Conservation (phyloP, 2,888 invertebrate genomes). For the Ceriagrion tenellum region DNA sequence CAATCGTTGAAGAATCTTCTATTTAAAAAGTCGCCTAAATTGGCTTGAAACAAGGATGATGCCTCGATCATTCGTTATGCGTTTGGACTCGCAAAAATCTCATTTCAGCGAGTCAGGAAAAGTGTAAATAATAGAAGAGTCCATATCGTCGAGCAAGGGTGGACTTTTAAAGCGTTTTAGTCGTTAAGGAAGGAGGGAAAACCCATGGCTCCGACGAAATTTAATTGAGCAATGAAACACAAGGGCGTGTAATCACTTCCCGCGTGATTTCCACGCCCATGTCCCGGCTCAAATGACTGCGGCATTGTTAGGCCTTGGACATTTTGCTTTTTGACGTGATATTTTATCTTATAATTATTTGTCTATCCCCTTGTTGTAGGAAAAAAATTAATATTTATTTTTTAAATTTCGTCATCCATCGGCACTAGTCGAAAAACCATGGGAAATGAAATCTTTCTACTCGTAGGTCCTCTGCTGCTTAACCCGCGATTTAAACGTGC, state of each 20-base stretch:
- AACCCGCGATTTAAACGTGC: neutral
- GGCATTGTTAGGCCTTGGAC: neutral
- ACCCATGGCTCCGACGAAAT: neutral
- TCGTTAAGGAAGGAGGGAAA: neutral
- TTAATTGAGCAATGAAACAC: constrained; percentile 4
- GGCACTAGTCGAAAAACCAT: too few relatives aligned
- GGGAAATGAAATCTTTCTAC: too few relatives aligned
- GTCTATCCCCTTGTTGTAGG: neutral
- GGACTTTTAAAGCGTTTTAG: neutral
- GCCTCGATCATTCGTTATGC: neutral
- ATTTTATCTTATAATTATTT: neutral
- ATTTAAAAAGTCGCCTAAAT: too few relatives aligned
- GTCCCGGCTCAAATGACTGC: neutral
- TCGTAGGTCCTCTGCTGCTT: neutral
- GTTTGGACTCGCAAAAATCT: neutral
- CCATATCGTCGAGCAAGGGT: neutral
- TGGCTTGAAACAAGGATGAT: neutral
- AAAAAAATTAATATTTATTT: neutral
- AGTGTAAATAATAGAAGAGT: neutral
- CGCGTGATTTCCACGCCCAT: neutral
- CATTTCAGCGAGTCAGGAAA: neutral
- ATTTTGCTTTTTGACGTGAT: neutral
- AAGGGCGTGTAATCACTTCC: neutral
- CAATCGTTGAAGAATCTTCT: too few relatives aligned
- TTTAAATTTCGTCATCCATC: neutral